Evolutionary conservation across 2,888 invertebrate species (phyloP).

Genomic region (Volucella inflata): DNA sequence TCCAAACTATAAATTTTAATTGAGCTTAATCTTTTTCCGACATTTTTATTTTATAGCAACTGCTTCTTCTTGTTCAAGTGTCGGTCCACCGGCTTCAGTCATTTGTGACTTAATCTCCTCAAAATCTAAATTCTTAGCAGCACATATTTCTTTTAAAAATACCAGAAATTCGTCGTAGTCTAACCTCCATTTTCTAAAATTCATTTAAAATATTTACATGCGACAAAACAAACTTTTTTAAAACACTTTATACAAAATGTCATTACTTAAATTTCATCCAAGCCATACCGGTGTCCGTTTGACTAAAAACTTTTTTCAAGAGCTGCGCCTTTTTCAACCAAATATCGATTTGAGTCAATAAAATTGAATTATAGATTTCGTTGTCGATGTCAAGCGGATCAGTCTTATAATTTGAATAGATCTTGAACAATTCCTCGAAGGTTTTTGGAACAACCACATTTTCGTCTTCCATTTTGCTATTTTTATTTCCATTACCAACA

Average conservation of each 20-base stretch:
- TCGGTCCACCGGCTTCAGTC: slow-evolving; percentile 77
- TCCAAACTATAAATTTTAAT: too few relatives aligned
- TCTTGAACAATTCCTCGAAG: slow-evolving; percentile 77
- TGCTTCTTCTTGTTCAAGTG: slow-evolving; percentile 62
- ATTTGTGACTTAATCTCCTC: slow-evolving; percentile 76
- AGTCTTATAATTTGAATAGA: slow-evolving; percentile 78
- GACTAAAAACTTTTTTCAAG: slow-evolving; percentile 76
- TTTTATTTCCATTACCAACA: background rate
- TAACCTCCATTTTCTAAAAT: slow-evolving; percentile 79
- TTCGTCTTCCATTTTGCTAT: slow-evolving; percentile 77
- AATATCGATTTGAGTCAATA: slow-evolving; percentile 79
- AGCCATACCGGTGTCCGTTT: slow-evolving; percentile 79
- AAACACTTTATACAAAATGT: background rate
- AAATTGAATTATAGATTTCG: slow-evolving; percentile 77
- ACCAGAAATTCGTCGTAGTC: slow-evolving; percentile 79
- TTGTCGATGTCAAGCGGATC: slow-evolving; percentile 78
- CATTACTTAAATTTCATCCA: slow-evolving; percentile 80
- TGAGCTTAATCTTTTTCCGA: too few relatives aligned
- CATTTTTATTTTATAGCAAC: slow-evolving; percentile 69
- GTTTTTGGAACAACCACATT: slow-evolving; percentile 78
- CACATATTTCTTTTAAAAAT: slow-evolving; percentile 76
- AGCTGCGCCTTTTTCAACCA: slow-evolving; percentile 79
- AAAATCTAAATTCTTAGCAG: slow-evolving; percentile 69
- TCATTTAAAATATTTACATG: background rate
- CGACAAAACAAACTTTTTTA: background rate